A percentile compares a stretch with the other conserved stretches of the same genome.
phyloP scores from a whole-genome alignment of 2,113 vertebrate species.

The Tachycineta bicolor region DNA sequence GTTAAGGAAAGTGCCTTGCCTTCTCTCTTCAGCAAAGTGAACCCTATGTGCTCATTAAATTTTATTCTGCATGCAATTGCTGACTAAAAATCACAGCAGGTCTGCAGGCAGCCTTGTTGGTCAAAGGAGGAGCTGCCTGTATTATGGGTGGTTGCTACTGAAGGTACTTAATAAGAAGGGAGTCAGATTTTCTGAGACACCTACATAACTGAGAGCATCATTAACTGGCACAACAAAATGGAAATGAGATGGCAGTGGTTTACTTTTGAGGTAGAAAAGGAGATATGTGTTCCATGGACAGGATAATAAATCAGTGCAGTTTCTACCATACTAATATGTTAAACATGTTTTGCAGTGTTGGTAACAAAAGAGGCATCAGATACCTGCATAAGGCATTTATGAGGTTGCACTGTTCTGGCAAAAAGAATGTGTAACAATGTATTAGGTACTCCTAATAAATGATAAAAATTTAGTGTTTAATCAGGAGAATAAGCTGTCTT shows the following conservation, averaged over 20 bases:
- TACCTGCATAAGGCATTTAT: background rate
- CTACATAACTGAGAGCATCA: background rate
- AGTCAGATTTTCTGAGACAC: background rate
- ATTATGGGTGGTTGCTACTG: background rate
- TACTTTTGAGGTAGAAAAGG: background rate
- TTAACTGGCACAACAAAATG: background rate
- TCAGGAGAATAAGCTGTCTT: background rate
- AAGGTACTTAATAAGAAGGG: constrained; percentile 18
- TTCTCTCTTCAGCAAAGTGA: background rate
- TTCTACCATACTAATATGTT: background rate
- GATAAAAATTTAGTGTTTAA: background rate
- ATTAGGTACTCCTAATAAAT: background rate
- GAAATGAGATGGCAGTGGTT: background rate
- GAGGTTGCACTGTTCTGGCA: background rate
- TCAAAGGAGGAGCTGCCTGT: background rate
- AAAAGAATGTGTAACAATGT: background rate
- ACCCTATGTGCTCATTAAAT: background rate
- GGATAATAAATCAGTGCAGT: background rate
- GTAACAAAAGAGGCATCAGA: background rate
- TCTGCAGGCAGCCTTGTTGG: background rate
- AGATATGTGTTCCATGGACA: background rate
- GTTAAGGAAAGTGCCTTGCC: background rate
- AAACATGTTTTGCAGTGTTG: background rate
- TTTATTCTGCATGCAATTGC: constrained; percentile 30
- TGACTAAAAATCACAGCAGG: constrained; percentile 1